Base-by-base conservation (phyloP, 2,113 vertebrate genomes). In the Hippoglossus stenolepis region DNA sequence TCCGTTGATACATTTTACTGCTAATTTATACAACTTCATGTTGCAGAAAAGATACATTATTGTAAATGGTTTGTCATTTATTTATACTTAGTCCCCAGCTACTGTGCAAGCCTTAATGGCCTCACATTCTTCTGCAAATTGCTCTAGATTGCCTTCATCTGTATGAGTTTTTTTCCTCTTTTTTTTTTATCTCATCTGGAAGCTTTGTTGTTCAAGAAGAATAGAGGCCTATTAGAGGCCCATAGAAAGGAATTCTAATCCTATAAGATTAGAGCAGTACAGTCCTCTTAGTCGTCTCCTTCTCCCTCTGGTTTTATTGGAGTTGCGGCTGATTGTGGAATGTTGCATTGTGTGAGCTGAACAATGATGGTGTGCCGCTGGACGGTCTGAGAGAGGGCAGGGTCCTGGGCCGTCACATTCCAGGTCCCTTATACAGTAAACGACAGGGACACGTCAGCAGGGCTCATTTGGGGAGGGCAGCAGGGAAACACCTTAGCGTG, bases 151-250 rank as follows among this genome's bases (percentile, higher is more conserved):
- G 70, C 67, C 77, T 79, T 89, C 64, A 79, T 83, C 75, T 82
- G 51, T 77, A 70, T 75, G 67, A 60, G 31, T 80, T 83, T 84
- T 78, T 72, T 18, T 23, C 18, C 18, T 6, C 2, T 2, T 49
- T 65, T 17, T 6, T 51, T 65, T 75, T 26, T 80, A 38, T 81
- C 78, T 81, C 72, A 78, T 81, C 77, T 74, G 0, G 0, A 59
- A 64, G 70, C 68, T 89, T 81, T 90, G 71, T 80, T 85, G 78
- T 88, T 79, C 63, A 80, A 85, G n/a, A 85, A 87, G 77, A 83
- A 76, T 65, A 64, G 66, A 73, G 24, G n/a, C 75, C 69, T 49
- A 73, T 81, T 87, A 83, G 70, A 82, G 64, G 24, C 69, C 63
- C 0, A 17, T 61, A 75, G 86, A 83, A 84, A 84, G 69, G 74